Conservation (phyloP, 2,113 vertebrate species). For the Chunga burmeisteri region DNA sequence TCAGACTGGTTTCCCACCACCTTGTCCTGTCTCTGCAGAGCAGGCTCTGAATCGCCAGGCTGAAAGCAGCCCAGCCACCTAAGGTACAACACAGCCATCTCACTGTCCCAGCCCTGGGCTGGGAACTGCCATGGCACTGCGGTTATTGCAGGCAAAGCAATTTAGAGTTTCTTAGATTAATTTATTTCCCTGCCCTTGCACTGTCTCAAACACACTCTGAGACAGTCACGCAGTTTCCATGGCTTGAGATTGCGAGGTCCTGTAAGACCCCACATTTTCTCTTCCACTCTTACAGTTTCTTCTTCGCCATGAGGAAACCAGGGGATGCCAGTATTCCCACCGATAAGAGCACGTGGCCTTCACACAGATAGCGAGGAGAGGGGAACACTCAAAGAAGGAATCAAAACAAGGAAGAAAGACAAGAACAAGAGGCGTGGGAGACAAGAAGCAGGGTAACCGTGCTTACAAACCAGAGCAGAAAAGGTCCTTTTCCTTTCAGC, state of each 20-base stretch:
- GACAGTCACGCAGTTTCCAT: not conserved
- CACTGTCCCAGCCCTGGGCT: not conserved
- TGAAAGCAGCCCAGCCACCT: not conserved
- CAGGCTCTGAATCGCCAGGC: not conserved
- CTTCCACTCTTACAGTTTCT: not conserved
- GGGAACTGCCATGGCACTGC: not conserved
- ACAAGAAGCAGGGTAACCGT: not conserved
- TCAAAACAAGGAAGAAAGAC: not conserved
- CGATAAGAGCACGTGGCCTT: not conserved
- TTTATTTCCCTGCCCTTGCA: not conserved
- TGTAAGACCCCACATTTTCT: not conserved
- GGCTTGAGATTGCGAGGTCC: accelerated
- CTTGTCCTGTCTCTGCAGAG: not conserved
- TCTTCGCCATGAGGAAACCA: not conserved
- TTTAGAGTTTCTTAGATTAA: not conserved
- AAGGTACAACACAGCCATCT: not conserved
- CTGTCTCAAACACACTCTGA: not conserved
- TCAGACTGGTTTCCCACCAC: not conserved
- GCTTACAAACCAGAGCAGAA: not conserved
- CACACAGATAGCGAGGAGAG: not conserved
- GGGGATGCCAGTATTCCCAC: not conserved
- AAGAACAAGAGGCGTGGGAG: accelerated
- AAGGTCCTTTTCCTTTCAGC: not conserved
- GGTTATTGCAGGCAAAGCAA: not conserved
- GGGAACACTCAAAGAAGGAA: not conserved